Evolutionary conservation across 2,797 vertebrate genomes (phyloP).

Genomic region (Sebastes minor): DNA sequence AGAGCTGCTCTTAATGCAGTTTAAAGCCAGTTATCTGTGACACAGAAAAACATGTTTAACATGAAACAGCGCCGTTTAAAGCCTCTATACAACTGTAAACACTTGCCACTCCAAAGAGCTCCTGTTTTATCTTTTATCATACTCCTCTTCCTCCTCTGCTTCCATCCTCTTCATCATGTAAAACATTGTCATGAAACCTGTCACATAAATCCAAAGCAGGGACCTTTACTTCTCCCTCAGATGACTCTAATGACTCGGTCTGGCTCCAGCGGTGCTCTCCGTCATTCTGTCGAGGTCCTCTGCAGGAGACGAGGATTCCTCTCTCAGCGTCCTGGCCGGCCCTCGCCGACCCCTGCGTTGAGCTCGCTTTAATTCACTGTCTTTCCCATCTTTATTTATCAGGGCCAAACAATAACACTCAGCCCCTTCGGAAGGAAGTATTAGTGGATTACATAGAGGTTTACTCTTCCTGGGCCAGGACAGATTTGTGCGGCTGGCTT

Average conservation of each 20-base stretch:
- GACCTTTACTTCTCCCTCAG: conserved; percentile 32
- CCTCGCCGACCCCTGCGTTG: conserved; percentile 27
- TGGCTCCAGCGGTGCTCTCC: conserved; percentile 33
- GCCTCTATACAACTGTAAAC: conserved; percentile 19
- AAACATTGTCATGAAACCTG: conserved; percentile 33
- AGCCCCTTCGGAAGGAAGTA: conserved; percentile 51
- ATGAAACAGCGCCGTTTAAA: conserved; percentile 20
- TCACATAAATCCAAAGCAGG: conserved; percentile 56
- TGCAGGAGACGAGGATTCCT: conserved; percentile 34
- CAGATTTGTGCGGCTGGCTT: conserved; percentile 42
- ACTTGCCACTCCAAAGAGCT: conserved; percentile 11
- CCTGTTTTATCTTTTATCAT: conserved; percentile 20
- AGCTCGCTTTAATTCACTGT: conserved; percentile 48
- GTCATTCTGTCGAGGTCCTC: conserved; percentile 50
- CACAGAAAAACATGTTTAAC: conserved; percentile 8
- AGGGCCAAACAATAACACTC: conserved; percentile 60
- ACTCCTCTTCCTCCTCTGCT: conserved; percentile 1
- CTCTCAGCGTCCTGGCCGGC: conserved; percentile 17
- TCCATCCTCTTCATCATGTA: conserved; percentile 17
- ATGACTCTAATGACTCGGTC: conserved; percentile 44
- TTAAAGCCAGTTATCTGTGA: conserved; percentile 19
- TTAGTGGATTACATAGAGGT: conserved; percentile 62
- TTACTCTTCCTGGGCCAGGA: conserved; percentile 59
- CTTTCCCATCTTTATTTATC: conserved; percentile 58
- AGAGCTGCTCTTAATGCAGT: not conserved